phyloP scores from a whole-genome alignment of 2,113 vertebrate genomes.

The Saguinus imperator region DNA sequence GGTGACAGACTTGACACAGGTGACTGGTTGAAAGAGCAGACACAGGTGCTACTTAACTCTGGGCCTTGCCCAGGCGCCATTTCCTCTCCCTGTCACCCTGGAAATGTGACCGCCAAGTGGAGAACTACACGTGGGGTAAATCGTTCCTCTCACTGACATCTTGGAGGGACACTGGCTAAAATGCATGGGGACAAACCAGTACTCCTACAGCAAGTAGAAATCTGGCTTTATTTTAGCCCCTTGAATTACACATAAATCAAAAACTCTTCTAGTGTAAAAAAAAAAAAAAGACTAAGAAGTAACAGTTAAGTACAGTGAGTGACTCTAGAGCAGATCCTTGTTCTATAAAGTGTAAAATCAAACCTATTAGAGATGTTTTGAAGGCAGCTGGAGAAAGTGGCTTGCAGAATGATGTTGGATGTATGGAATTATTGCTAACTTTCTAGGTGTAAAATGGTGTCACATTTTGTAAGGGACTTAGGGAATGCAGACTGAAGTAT shows the following conservation, averaged over 20 bases:
- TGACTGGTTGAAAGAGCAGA: too few relatives aligned
- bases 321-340: not conserved
- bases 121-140: not conserved
- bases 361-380: not conserved
- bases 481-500: too few relatives aligned
- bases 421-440: accelerated
- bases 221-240: not conserved
- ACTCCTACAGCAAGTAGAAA: not conserved
- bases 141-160: not conserved
- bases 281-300: not conserved
- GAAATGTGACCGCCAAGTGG: not conserved
- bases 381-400: not conserved
- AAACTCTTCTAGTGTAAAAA: not conserved
- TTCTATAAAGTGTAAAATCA: not conserved
- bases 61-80: not conserved
- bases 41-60: not conserved
- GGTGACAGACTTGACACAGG: not conserved
- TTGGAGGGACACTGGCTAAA: not conserved
- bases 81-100: not conserved
- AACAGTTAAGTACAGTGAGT: not conserved
- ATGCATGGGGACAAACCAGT: not conserved
- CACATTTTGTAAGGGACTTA: accelerated
- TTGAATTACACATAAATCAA: not conserved
- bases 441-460: not conserved
- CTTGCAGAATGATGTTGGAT: accelerated